Evolutionary conservation across 2,797 vertebrate genomes (phyloP).

Genomic region (Euphonia xanthogaster): DNA sequence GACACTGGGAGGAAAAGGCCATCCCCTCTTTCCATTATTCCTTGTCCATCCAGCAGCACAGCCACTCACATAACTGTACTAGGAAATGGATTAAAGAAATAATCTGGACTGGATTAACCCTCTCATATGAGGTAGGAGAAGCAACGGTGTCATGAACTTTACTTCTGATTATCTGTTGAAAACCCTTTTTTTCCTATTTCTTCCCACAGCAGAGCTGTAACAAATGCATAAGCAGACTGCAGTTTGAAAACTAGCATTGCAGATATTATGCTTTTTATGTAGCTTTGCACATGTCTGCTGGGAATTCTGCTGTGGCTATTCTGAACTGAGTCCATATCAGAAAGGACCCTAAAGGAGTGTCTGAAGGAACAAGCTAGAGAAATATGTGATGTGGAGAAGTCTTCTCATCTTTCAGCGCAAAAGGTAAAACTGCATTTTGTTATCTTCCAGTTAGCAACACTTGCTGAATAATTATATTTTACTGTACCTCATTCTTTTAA

Average conservation of each 20-base stretch:
- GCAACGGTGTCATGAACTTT: neutral
- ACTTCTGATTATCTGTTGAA: neutral
- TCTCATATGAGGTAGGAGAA: neutral
- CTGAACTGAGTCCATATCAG: neutral
- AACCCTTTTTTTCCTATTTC: neutral
- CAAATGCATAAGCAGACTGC: rapidly evolving
- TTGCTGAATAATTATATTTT: neutral
- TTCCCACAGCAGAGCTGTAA: neutral
- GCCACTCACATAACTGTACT: rapidly evolving
- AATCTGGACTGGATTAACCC: neutral
- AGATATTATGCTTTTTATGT: neutral
- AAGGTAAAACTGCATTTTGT: neutral
- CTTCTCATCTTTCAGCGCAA: neutral
- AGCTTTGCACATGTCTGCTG: neutral
- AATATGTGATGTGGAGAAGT: neutral
- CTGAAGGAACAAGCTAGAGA: neutral
- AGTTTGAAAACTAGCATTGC: neutral
- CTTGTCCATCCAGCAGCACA: neutral
- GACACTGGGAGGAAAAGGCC: neutral
- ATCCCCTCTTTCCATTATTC: neutral
- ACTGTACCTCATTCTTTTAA: neutral
- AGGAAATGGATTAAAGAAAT: neutral
- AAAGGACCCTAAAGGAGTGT: neutral
- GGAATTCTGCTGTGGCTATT: neutral
- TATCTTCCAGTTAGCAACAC: neutral